Evolutionary conservation across 1,140 invertebrate species (phyloP).

Genomic region (Piezodorus guildinii): DNA sequence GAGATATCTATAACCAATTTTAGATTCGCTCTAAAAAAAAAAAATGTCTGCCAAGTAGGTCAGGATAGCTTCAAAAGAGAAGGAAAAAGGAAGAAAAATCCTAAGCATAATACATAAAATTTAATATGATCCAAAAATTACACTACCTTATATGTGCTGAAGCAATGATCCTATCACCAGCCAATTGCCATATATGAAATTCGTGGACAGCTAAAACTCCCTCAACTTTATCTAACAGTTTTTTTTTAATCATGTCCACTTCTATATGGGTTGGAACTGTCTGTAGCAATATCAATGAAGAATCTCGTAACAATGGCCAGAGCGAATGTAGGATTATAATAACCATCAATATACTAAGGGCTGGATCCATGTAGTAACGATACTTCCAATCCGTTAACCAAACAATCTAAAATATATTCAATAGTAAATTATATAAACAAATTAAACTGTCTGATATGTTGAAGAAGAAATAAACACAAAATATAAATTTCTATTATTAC

Average conservation of each 20-base stretch:
- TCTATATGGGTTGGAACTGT: slow-evolving; percentile 89
- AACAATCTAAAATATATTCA: slow-evolving; percentile 43
- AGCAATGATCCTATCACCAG: slow-evolving; percentile 83
- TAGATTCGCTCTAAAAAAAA: too few species aligned
- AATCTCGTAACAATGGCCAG: slow-evolving; percentile 77
- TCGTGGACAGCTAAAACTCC: slow-evolving; percentile 86
- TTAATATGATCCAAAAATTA: background rate
- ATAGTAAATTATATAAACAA: background rate
- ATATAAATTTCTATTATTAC: background rate
- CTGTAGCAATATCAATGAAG: slow-evolving; percentile 77
- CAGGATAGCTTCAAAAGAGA: too few species aligned
- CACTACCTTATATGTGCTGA: slow-evolving; percentile 75
- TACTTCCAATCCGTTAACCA: slow-evolving; percentile 76
- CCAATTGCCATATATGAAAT: slow-evolving; percentile 89
- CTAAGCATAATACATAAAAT: too few species aligned
- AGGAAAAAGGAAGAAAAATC: too few species aligned
- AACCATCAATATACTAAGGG: slow-evolving; percentile 73
- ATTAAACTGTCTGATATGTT: background rate
- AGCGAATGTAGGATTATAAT: slow-evolving; percentile 69
- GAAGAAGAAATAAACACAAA: background rate
- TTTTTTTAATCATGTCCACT: slow-evolving; percentile 75
- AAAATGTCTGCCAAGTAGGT: too few species aligned
- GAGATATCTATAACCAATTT: too few species aligned
- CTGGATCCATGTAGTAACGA: slow-evolving; percentile 83
- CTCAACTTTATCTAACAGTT: slow-evolving; percentile 73